Percentiles rank a stretch among this genome's conserved stretches.
phyloP scores from a whole-genome alignment of 2,113 vertebrate species.

The Centropristis striata region DNA sequence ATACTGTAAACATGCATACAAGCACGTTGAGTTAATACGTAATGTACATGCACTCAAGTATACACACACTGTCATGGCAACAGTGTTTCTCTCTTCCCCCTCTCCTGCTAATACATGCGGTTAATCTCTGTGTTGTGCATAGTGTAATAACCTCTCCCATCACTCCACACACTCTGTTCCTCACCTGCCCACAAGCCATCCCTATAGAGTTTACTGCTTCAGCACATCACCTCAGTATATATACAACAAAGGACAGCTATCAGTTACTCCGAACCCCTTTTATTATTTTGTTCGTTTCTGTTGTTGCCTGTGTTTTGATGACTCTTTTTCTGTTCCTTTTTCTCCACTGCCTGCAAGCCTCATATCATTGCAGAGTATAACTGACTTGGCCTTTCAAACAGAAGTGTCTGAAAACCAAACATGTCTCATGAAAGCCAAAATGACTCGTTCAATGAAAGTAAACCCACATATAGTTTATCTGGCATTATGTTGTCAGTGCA shows the following conservation, averaged over 20 bases:
- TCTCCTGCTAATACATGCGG: neutral
- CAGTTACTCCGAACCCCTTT: neutral
- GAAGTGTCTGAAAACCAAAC: neutral
- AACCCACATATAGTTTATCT: neutral
- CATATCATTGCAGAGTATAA: neutral
- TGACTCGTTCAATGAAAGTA: neutral
- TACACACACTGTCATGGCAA: constrained; percentile 17
- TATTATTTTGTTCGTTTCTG: neutral
- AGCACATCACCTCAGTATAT: neutral
- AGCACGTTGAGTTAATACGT: neutral
- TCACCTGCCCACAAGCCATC: neutral
- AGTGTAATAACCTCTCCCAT: neutral
- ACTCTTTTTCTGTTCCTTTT: neutral
- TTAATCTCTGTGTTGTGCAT: constrained; percentile 2
- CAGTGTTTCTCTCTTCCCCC: neutral
- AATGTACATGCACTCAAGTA: neutral
- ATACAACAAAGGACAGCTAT: neutral
- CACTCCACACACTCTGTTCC: neutral
- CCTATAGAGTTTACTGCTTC: neutral
- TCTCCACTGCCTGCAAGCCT: neutral
- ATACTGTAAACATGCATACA: neutral
- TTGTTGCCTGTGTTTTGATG: neutral
- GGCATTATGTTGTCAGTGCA: neutral
- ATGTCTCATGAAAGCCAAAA: neutral
- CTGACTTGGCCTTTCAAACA: neutral